Evolutionary conservation across 2,797 vertebrate genomes (phyloP), one percentile per base, ranked within the genome.

Genomic region (Streptopelia turtur): DNA sequence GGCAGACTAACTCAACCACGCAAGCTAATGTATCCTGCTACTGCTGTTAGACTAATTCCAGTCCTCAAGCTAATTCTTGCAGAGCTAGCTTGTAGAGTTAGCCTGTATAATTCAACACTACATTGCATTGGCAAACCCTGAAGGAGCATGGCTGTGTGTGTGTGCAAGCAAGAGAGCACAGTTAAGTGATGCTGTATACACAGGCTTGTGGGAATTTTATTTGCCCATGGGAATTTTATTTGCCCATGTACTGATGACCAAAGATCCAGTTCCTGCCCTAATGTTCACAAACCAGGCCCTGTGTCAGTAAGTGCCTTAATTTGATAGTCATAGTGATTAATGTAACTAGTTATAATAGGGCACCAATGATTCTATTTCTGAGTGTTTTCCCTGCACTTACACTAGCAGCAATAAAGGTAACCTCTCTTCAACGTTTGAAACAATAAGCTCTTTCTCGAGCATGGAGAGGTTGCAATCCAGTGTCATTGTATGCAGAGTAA

Each of bases 71-170:
- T 94, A 77, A 89, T 87, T 83, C 87, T 59, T 81, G 49, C 63
- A 90, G 71, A 90, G 52, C 77, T 92, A 35, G 66, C 66, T 93
- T 84, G 83, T 89, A 70, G 75, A 87, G 78, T 65, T 89, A 83
- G 35, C 61, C 61, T 94, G 64, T 89, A 84, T 93, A 96, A 95
- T 87, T 93, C 88, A 95, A 69, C 74, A 64, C n/a, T 91, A 66
- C 86, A 52, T 49, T 84, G 43, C 74, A 72, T 25, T 89, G 86
- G 77, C 66, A 96, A 93, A 33, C 74, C 88, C 83, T 90, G 56
- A 70, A 89, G 83, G 83, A 92, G 1, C 10, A 18, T 74, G 61
- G 37, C 53, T 90, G 64, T 0, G 0, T 83, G 47, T 41, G 28
- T 61, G n/a, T 85, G 53, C 82, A 59, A 84, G 86, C 25, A 41